Conservation (phyloP, 2,797 vertebrate species). For the Brachyalestes nurse region DNA sequence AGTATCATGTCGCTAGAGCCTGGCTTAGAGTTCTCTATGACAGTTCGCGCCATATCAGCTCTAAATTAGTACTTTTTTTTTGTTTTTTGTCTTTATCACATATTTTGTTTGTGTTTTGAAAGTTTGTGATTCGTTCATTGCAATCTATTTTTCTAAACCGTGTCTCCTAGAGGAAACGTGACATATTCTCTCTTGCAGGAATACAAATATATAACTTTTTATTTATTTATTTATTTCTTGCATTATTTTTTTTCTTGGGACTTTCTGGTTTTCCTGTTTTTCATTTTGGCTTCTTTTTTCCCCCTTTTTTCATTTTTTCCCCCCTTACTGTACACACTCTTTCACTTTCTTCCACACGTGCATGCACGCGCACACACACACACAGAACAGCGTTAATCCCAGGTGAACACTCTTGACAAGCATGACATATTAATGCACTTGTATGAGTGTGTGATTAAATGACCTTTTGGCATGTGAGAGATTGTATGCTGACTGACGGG, state of each 20-base stretch:
- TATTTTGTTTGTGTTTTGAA: background rate
- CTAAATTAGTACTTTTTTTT: background rate
- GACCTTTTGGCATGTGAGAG: conserved; percentile 57
- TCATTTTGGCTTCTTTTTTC: too few relatives aligned
- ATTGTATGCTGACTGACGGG: conserved; percentile 56
- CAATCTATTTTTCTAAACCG: background rate
- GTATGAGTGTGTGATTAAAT: conserved; percentile 61
- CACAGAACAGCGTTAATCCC: conserved; percentile 51
- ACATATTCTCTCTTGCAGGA: too few relatives aligned
- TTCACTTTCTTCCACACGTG: background rate
- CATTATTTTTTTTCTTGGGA: background rate
- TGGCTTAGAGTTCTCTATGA: background rate
- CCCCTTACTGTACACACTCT: background rate
- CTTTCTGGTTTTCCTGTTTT: background rate
- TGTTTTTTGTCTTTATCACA: background rate
- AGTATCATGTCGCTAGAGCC: background rate
- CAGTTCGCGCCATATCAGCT: background rate
- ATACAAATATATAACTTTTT: too few relatives aligned
- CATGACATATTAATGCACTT: conserved; percentile 58
- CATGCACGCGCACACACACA: conserved; percentile 2
- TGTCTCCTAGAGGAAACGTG: too few relatives aligned
- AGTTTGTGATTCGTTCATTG: too few relatives aligned
- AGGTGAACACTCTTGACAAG: conserved; percentile 55
- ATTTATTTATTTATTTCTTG: too few relatives aligned
- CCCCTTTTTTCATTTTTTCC: background rate